A percentile compares a stretch with the other conserved stretches of the same genome.
These are phyloP conservation scores for Platycnemis pennipes DNA, from an alignment of 2,888 invertebrate species.

Conservation along the genomic window DNA sequence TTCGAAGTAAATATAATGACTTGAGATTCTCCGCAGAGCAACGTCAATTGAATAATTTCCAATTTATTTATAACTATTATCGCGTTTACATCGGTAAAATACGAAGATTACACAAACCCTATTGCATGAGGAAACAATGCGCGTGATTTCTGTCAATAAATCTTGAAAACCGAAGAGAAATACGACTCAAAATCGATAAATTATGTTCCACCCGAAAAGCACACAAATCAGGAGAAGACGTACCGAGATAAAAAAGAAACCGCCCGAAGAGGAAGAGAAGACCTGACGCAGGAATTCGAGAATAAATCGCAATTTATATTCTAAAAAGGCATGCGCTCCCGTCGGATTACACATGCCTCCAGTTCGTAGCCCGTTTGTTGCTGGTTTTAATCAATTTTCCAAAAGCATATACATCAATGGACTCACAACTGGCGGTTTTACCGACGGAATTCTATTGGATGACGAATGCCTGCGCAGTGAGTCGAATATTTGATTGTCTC, in stretches of 20 bases:
- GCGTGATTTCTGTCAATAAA: slow-evolving; percentile 4
- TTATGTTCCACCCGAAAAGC: neutral
- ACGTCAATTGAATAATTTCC: neutral
- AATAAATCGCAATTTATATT: slow-evolving; percentile 54
- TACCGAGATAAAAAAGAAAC: neutral
- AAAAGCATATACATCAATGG: slow-evolving; percentile 42
- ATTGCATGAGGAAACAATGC: neutral
- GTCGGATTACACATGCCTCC: slow-evolving; percentile 25
- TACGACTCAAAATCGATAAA: slow-evolving; percentile 11
- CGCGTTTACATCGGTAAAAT: neutral
- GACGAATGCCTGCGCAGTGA: slow-evolving; percentile 58
- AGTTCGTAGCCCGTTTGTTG: slow-evolving; percentile 13
- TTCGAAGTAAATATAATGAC: neutral
- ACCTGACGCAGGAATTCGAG: neutral
- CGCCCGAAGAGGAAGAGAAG: neutral
- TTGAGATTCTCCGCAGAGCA: neutral
- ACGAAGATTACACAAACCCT: neutral
- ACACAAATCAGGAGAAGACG: neutral
- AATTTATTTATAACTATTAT: neutral
- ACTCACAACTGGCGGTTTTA: slow-evolving; percentile 53
- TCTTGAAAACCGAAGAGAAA: slow-evolving; percentile 7
- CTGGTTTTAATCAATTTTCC: slow-evolving; percentile 56
- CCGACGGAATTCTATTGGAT: slow-evolving; percentile 44
- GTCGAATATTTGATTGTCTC: slow-evolving; percentile 58
- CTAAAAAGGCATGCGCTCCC: slow-evolving; percentile 29